Percentiles rank a stretch among this genome's conserved stretches.
Conservation (phyloP, 1,140 invertebrate species). For the Drosophila nannoptera region DNA sequence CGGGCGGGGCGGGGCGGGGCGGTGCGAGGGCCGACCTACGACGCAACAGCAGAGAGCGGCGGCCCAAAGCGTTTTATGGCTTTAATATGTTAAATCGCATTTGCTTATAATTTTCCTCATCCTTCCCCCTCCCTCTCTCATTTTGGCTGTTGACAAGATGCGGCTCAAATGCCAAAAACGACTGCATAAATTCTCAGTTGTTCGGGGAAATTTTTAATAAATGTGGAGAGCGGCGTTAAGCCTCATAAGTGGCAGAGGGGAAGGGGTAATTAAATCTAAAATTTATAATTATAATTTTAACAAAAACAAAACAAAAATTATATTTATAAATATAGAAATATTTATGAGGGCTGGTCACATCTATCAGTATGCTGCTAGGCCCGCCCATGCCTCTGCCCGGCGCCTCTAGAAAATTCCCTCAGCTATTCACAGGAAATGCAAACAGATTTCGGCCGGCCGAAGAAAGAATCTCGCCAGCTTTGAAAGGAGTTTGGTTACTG, state of each 20-base stretch:
- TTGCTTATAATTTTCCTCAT: conserved; percentile 21
- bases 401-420: not conserved
- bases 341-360: too few species aligned
- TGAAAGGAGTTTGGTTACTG: conserved; percentile 23
- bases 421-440: conserved; percentile 1
- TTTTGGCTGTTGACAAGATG: conserved; percentile 16
- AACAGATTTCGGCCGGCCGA: conserved; percentile 3
- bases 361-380: too few species aligned
- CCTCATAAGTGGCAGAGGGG: not conserved
- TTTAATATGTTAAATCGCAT: conserved; percentile 67
- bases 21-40: not conserved
- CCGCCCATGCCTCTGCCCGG: too few species aligned
- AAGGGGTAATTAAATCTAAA: too few species aligned
- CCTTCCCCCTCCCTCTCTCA: conserved; percentile 9
- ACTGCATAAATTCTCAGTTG: conserved; percentile 10
- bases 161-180: conserved; percentile 8
- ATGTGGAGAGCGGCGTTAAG: not conserved
- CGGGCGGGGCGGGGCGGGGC: not conserved
- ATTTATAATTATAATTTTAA: too few species aligned
- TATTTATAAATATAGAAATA: too few species aligned
- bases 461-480: not conserved
- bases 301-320: too few species aligned
- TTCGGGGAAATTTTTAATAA: conserved; percentile 14
- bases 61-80: conserved; percentile 50
- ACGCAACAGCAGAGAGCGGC: conserved; percentile 6